Evolutionary conservation across 2,113 vertebrate genomes (phyloP).

Genomic region (Tupaia tana): DNA sequence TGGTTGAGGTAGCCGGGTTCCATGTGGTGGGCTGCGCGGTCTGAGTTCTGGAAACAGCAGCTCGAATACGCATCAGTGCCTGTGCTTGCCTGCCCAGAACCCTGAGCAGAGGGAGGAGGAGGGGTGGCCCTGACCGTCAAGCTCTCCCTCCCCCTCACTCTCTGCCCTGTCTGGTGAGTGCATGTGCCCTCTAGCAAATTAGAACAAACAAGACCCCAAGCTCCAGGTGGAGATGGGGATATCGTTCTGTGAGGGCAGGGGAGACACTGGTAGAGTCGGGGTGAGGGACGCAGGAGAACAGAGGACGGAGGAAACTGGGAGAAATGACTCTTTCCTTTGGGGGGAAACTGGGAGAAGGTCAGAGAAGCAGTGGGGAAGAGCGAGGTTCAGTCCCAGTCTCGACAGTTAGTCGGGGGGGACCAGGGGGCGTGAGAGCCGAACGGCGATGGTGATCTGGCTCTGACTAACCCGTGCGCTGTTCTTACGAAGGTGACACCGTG

Average conservation of each 20-base stretch:
- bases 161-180: no score
- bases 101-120: no score
- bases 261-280: background rate
- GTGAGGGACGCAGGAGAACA: background rate
- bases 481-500: constrained; percentile 39
- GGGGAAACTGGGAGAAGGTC: constrained; percentile 16
- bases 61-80: no score
- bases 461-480: constrained; percentile 35
- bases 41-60: no score
- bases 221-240: background rate
- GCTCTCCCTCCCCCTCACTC: no score
- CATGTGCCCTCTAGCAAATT: no score
- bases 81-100: no score
- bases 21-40: no score
- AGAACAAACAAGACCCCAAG: no score
- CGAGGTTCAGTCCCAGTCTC: constrained; percentile 34
- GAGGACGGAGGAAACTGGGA: background rate
- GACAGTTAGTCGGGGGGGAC: background rate
- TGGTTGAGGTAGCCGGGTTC: no score
- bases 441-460: background rate
- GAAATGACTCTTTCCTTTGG: background rate
- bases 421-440: background rate
- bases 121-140: no score
- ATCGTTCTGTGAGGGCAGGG: background rate
- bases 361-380: constrained; percentile 40